These are phyloP conservation scores for Gopherus evgoodei DNA, from an alignment of 2,113 vertebrate genomes.

Conservation along the genomic window DNA sequence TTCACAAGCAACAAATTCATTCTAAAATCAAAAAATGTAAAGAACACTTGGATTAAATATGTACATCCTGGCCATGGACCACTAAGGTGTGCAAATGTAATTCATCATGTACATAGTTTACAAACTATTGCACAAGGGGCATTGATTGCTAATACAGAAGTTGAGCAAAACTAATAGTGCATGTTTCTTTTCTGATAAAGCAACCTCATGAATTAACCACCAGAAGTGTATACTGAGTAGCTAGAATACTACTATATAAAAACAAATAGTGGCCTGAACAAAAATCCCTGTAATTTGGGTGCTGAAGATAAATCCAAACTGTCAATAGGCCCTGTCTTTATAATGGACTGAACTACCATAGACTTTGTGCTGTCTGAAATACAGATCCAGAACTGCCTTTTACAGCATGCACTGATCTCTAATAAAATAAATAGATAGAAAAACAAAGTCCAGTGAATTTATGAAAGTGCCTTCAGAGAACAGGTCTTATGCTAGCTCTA, in stretches of 20 bases:
- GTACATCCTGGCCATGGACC: not conserved
- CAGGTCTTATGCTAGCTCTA: not conserved
- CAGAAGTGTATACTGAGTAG: not conserved
- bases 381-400: not conserved
- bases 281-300: not conserved
- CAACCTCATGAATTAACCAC: not conserved
- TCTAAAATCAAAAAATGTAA: not conserved
- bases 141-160: not conserved
- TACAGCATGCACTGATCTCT: not conserved
- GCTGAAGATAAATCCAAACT: not conserved
- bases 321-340: not conserved
- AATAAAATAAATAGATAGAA: not conserved
- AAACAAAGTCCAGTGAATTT: not conserved
- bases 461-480: not conserved
- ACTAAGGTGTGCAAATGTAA: not conserved
- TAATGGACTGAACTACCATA: not conserved
- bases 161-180: not conserved
- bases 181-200: not conserved
- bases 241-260: not conserved
- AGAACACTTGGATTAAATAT: not conserved
- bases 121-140: not conserved
- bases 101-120: not conserved
- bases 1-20: not conserved
- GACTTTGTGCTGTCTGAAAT: not conserved
- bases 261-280: not conserved